Evolutionary conservation across 2,888 invertebrate species (phyloP).

Genomic region (Epinotia demarniana): DNA sequence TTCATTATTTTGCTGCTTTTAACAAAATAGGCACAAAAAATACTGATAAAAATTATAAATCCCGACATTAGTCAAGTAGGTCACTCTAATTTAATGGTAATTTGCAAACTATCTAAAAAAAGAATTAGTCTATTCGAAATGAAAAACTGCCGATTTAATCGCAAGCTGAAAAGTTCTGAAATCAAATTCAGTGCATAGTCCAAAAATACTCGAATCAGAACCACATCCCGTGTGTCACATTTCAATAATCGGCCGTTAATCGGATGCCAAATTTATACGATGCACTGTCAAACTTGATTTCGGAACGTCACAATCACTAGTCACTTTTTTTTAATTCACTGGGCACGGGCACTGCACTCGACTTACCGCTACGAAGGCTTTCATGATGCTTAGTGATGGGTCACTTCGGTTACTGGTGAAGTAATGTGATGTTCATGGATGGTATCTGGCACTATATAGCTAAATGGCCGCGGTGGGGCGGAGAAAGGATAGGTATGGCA

Average conservation of each 20-base stretch:
- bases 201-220: constrained; percentile 46
- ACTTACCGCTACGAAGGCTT: constrained; percentile 84
- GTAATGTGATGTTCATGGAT: constrained; percentile 74
- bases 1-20: constrained; percentile 1
- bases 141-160: constrained; percentile 43
- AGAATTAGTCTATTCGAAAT: not conserved
- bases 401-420: constrained; percentile 78
- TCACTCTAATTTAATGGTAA: not conserved
- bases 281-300: constrained; percentile 66
- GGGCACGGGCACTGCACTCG: constrained; percentile 66
- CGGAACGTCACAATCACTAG: constrained; percentile 75
- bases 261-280: constrained; percentile 46
- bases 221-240: constrained; percentile 43
- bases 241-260: constrained; percentile 45
- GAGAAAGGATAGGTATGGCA: constrained; percentile 77
- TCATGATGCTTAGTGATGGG: constrained; percentile 81
- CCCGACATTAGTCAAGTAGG: not conserved
- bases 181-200: constrained; percentile 54
- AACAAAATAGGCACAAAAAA: not conserved
- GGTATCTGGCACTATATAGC: constrained; percentile 76
- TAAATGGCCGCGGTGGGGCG: constrained; percentile 75
- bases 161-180: constrained; percentile 50
- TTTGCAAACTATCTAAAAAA: not conserved
- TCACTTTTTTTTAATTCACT: constrained; percentile 65
- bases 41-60: not conserved